A percentile compares a stretch with the other conserved stretches of the same genome.
Conservation (phyloP, 2,797 vertebrate genomes). For the Echiichthys vipera region DNA sequence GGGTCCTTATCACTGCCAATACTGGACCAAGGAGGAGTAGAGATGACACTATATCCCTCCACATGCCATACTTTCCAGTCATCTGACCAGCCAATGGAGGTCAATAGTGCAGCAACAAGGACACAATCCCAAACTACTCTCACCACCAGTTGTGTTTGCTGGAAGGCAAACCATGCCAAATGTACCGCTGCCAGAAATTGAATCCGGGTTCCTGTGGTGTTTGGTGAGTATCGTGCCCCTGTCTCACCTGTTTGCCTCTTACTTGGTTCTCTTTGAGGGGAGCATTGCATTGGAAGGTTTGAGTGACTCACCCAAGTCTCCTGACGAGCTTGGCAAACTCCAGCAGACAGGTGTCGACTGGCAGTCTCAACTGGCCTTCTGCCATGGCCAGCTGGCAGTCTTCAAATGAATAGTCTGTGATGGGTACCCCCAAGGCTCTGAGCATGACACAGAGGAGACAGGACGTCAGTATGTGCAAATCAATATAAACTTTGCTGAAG, state of each 20-base stretch:
- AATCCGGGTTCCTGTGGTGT: constrained; percentile 2
- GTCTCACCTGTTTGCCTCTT: constrained; percentile 2
- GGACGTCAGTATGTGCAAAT: constrained; percentile 46
- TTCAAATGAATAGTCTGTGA: constrained; percentile 98
- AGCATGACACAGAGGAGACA: constrained; percentile 38
- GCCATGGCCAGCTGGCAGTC: constrained; percentile 98
- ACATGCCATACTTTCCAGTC: neutral
- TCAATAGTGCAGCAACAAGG: neutral
- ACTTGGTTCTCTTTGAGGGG: constrained; percentile 32
- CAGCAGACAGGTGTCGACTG: constrained; percentile 93
- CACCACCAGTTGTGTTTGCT: neutral
- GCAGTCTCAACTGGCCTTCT: constrained; percentile 94
- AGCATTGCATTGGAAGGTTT: constrained; percentile 38
- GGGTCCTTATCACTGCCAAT: neutral
- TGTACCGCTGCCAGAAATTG: constrained; percentile 2
- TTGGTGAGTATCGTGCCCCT: constrained; percentile 17
- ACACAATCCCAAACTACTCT: constrained; percentile 3
- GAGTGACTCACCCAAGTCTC: constrained; percentile 91
- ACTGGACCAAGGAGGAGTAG: neutral
- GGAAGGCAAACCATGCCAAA: neutral
- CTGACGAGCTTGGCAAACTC: constrained; percentile 96
- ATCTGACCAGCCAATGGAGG: constrained; percentile 10
- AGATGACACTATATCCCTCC: neutral
- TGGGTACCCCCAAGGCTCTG: constrained; percentile 92
- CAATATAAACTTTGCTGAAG: constrained; percentile 39